These are phyloP conservation scores for Anableps anableps DNA, from an alignment of 2,797 vertebrate genomes.

Conservation along the genomic window DNA sequence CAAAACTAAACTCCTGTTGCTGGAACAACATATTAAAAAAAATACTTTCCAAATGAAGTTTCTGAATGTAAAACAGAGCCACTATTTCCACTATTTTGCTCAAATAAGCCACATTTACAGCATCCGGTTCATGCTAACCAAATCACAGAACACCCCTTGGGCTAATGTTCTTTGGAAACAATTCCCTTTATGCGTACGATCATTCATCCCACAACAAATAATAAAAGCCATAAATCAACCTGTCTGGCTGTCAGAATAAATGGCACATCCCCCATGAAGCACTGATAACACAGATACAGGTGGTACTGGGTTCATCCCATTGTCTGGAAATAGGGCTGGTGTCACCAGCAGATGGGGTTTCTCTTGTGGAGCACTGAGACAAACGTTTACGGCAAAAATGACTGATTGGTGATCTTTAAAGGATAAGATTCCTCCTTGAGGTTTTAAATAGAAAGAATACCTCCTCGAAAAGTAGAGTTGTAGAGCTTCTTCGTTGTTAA, in stretches of 20 bases:
- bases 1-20: no score
- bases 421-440: slow-evolving; percentile 16
- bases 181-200: slow-evolving; percentile 8
- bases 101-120: not conserved
- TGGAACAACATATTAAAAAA: no score
- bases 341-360: slow-evolving; percentile 57
- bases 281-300: slow-evolving; percentile 60
- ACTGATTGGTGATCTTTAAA: slow-evolving; percentile 18
- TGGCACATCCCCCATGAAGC: slow-evolving; percentile 42
- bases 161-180: not conserved
- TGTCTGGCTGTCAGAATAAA: slow-evolving; percentile 49
- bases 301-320: slow-evolving; percentile 55
- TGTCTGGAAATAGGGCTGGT: slow-evolving; percentile 47
- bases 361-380: slow-evolving; percentile 41
- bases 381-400: slow-evolving; percentile 14
- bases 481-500: slow-evolving; percentile 37
- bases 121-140: not conserved
- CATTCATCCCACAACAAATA: slow-evolving; percentile 41
- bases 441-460: slow-evolving; percentile 13
- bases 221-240: slow-evolving; percentile 61
- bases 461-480: slow-evolving; percentile 17
- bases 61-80: not conserved
- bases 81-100: not conserved
- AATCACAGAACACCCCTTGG: slow-evolving; percentile 2
- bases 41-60: not conserved